Percentiles rank a stretch among this genome's conserved stretches.
phyloP scores from a whole-genome alignment of 2,888 invertebrate genomes.

The Drymonia ruficornis region DNA sequence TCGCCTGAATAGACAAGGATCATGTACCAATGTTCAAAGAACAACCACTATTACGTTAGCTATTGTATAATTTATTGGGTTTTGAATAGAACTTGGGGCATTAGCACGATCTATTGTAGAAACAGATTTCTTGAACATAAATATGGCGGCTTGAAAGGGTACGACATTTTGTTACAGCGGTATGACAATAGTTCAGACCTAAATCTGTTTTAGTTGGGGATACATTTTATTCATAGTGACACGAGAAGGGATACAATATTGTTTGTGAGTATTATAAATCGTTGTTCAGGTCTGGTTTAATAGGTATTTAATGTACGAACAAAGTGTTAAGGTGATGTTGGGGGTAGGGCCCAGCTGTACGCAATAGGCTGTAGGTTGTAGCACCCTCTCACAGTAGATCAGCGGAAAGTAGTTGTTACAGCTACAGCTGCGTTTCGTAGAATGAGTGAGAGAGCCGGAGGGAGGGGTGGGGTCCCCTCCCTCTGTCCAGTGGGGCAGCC shows the following conservation, averaged over 20 bases:
- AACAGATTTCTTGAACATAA: constrained; percentile 25
- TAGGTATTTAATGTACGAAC: neutral
- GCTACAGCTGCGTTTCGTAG: no score
- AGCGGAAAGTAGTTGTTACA: no score
- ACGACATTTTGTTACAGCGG: constrained; percentile 15
- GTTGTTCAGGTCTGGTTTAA: neutral
- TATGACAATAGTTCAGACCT: constrained; percentile 15
- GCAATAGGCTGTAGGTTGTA: no score
- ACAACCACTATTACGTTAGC: constrained; percentile 15
- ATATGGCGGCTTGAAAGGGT: constrained; percentile 18
- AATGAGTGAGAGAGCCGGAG: no score
- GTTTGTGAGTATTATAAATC: constrained; percentile 1
- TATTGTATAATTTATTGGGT: constrained; percentile 31
- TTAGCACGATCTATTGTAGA: constrained; percentile 33
- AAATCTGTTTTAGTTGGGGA: constrained; percentile 17
- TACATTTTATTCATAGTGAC: constrained; percentile 5
- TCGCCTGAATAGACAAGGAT: constrained; percentile 22
- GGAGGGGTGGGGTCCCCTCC: no score
- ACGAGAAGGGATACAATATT: constrained; percentile 10
- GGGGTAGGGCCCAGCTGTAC: no score
- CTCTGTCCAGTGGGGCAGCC: no score
- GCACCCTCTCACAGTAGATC: no score
- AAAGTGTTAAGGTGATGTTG: no score
- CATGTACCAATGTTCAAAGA: constrained; percentile 22
- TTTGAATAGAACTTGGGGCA: constrained; percentile 34